A percentile compares a stretch with the other conserved stretches of the same genome.
phyloP scores from a whole-genome alignment of 2,113 vertebrate genomes.

The Pygoscelis adeliae region DNA sequence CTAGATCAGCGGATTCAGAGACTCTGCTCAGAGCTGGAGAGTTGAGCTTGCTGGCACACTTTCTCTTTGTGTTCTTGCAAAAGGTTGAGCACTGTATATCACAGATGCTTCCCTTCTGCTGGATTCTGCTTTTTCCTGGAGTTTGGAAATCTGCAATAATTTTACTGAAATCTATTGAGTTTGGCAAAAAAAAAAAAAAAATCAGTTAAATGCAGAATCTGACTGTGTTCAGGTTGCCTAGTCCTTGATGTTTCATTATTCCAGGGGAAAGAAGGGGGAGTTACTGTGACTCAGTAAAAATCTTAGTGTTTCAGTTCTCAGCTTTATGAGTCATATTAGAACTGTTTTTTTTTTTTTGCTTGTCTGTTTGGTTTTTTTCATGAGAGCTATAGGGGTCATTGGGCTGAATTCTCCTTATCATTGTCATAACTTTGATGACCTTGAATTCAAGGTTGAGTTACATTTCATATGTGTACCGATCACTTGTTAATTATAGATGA shows the following conservation, averaged over 20 bases:
- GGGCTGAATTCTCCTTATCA: not conserved
- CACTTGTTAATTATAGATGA: not conserved
- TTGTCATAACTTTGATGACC: not conserved
- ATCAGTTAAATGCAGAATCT: not conserved
- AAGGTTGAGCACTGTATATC: not conserved
- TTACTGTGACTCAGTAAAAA: not conserved
- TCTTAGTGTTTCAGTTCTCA: not conserved
- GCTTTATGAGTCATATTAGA: not conserved
- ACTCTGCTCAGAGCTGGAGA: not conserved
- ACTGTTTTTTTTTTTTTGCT: not conserved
- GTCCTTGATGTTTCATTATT: not conserved
- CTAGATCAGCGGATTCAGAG: not conserved
- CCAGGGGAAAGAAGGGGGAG: not conserved
- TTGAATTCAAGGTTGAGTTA: not conserved
- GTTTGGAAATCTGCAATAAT: not conserved
- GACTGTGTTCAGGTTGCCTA: not conserved
- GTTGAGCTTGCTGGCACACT: not conserved
- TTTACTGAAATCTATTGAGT: not conserved
- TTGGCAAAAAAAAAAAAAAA: not conserved
- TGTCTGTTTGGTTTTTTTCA: not conserved
- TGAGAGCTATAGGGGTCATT: not conserved
- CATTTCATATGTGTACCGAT: not conserved
- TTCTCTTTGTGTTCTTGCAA: not conserved
- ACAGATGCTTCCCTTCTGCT: not conserved
- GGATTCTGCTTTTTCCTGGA: not conserved